Base-by-base conservation (phyloP, 23 tunicate species). In the Clavelina lepadiformis region DNA sequence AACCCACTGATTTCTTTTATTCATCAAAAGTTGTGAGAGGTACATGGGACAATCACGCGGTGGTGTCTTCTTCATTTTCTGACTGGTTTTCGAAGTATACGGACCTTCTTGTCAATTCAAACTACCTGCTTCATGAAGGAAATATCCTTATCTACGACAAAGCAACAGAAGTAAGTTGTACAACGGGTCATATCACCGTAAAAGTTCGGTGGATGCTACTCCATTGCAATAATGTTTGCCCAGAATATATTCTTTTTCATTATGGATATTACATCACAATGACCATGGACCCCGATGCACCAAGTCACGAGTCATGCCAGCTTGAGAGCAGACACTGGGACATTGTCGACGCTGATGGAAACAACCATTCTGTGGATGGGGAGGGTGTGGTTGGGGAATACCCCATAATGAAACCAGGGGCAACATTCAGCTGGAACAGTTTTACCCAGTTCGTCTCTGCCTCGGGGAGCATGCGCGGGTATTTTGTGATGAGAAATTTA, bases 381-480 rank as follows among this genome's bases (percentile, higher is more conserved):
- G 38, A 58, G 28, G 78, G 78, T 1, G 78, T 72, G 44, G 78
- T 72, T 28, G 78, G 78, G 24, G 57, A 37, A 3, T 59, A 58
- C 41, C 78, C 78, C 1, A 44, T 58, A 1, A 72, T 72, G 78
- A 38, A 32, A 45, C 78, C 78, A 18, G 78, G 78, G 1, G 27
- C 78, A 38, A 59, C 27, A 28, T 72, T 72, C 38, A 56, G 25
- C 52, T 72, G 78, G 78, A 38, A 46, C n/a, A 72, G 78, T 72
- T 41, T 28, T 29, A 72, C 78, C 1, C 28, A 56, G 31, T 72
- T 72, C 32, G 25, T 29, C 8, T 46, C 72, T 22, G 24, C 46
- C 13, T 53, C 53, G 4, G 78, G 78, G 19, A 56, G 78, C 41
- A 72, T 72, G 78, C 24, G 44, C 41, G 78, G 78, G 1, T 45